Evolutionary conservation across 2,113 vertebrate species (phyloP), one percentile per base, ranked within the genome.

Genomic region (Gobius niger): DNA sequence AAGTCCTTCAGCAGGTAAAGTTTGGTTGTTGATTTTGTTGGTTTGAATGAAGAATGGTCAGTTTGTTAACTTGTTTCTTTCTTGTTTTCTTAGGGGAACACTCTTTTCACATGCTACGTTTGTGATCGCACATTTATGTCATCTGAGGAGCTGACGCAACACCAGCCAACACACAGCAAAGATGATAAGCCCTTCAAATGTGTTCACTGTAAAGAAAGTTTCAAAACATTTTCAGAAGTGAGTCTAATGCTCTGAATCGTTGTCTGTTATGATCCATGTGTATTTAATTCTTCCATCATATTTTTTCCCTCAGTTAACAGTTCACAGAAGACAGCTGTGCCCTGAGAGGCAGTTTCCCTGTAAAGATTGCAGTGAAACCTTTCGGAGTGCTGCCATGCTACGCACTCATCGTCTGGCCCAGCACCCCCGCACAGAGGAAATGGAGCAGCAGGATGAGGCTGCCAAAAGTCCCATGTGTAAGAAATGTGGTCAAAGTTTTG

Each of bases 101-200:
- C 93, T n/a, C 77, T 94, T 68, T 94, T 94, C 77, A 94, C 93
- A 4, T 94, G 93, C 76, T 94, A 94, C 7, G 91, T 94, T 77
- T 94, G 93, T 56, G n/a, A 94, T 44, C 88, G 92, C 46, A 90
- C 91, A 40, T 94, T 94, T 82, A 78, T 24, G 11, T 93, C 92
- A 7, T 94, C 93, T 40, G 91, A 93, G 82, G 92, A 93, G 66
- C 78, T 94, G 67, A 94, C 92, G 0, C 90, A 86, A 67, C 93
- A 94, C 86, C 93, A 94, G 88, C 90, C 90, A 42, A 91, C 89
- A 46, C 93, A 94, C 87, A 93, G 91, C 90, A 94, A 92, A 77
- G 93, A 94, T 50, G 92, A 93, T 81, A 94, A 94, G 81, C 93
- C 93, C 74, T 94, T 94, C 82, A 93, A 93, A 85, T 94, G 93